Conservation (phyloP, 2,888 invertebrate species). For the Scaptomyza polygonia region DNA sequence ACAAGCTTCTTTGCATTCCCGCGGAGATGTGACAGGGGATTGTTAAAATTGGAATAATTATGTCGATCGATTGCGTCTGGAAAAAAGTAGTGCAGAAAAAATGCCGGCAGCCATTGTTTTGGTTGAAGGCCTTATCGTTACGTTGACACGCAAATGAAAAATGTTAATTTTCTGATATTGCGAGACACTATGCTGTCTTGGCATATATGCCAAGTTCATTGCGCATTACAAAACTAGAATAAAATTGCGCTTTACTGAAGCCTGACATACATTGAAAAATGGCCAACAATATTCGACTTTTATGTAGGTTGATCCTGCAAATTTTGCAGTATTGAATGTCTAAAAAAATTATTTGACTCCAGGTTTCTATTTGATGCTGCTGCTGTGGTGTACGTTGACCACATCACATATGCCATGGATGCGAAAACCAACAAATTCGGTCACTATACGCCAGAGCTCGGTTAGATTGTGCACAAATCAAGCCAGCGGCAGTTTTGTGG, state of each 20-base stretch:
- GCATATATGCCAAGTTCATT: conserved; percentile 66
- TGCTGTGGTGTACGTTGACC: conserved; percentile 15
- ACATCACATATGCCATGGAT: conserved; percentile 27
- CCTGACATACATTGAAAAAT: conserved; percentile 49
- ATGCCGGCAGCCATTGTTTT: conserved; percentile 42
- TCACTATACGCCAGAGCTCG: conserved; percentile 63
- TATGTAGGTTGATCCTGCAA: conserved; percentile 36
- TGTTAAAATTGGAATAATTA: conserved; percentile 32
- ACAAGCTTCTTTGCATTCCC: too few relatives aligned
- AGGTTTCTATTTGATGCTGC: conserved; percentile 23
- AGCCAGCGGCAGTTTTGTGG: conserved; percentile 75
- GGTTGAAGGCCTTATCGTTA: conserved; percentile 61
- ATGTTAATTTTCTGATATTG: conserved; percentile 73
- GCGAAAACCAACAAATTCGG: conserved; percentile 68
- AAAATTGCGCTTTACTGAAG: conserved; percentile 59
- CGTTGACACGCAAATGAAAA: conserved; percentile 64
- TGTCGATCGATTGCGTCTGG: conserved; percentile 36
- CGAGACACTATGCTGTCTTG: conserved; percentile 26
- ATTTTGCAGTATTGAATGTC: neutral
- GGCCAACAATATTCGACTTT: conserved; percentile 17
- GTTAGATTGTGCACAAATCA: conserved; percentile 65
- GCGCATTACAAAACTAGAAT: conserved; percentile 70
- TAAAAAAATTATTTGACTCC: conserved; percentile 4
- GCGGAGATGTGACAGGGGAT: neutral
- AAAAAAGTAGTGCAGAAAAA: conserved; percentile 51